Evolutionary conservation across 2,113 vertebrate species (phyloP).

Genomic region (Rhipidura dahli): DNA sequence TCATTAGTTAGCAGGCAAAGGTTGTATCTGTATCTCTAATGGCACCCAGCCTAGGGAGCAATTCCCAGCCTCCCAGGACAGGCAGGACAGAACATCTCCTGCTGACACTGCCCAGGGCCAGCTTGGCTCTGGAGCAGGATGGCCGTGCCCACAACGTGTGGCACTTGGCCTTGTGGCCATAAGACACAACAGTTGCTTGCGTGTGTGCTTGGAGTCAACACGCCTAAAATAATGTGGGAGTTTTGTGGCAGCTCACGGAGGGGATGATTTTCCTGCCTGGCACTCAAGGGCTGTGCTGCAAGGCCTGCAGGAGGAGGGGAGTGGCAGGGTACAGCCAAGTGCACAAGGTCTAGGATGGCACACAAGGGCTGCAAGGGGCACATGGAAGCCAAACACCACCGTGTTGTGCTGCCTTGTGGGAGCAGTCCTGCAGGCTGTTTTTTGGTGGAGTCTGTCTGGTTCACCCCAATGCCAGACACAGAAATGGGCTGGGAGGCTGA

Average conservation of each 20-base stretch:
- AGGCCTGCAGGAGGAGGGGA: background rate
- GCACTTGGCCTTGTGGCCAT: background rate
- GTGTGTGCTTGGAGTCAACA: background rate
- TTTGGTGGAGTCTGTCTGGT: background rate
- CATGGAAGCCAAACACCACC: background rate
- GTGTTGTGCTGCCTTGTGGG: background rate
- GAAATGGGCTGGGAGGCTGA: background rate
- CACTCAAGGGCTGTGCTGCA: background rate
- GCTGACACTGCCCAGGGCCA: fast-evolving
- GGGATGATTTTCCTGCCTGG: background rate
- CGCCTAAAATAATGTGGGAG: background rate
- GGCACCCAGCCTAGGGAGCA: background rate
- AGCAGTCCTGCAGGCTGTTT: background rate
- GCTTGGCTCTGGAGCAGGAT: background rate
- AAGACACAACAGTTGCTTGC: background rate
- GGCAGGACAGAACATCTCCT: background rate
- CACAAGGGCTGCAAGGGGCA: background rate
- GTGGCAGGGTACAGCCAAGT: background rate
- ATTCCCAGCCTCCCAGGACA: background rate
- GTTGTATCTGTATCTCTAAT: background rate
- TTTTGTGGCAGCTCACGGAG: background rate
- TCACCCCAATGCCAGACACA: background rate
- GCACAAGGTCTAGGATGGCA: background rate
- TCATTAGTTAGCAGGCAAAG: background rate
- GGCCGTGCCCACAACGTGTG: background rate